Conservation (phyloP, 2,888 invertebrate species). For the Apotomis betuletana region DNA sequence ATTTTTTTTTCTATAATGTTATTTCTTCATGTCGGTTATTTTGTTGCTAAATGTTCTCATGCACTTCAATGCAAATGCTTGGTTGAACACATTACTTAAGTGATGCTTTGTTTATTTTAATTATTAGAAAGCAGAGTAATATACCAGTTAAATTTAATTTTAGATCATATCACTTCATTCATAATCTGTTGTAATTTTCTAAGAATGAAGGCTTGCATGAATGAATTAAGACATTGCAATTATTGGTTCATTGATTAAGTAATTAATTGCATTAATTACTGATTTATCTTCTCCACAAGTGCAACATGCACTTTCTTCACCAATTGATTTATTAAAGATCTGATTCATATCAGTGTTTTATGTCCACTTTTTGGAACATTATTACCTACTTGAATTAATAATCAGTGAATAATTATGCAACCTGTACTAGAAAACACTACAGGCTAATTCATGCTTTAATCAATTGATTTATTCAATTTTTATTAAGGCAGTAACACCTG, state of each 20-base stretch:
- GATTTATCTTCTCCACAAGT: slow-evolving; percentile 9
- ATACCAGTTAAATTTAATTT: too few species aligned
- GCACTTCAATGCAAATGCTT: not conserved
- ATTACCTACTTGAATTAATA: not conserved
- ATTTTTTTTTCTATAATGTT: not conserved
- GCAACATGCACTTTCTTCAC: too few species aligned
- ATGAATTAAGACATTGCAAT: slow-evolving; percentile 11
- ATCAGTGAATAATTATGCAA: too few species aligned
- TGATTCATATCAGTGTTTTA: slow-evolving; percentile 2
- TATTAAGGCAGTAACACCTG: too few species aligned
- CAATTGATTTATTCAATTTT: too few species aligned
- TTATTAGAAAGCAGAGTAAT: too few species aligned
- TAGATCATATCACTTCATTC: not conserved
- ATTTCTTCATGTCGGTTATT: not conserved
- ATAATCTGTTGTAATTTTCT: not conserved
- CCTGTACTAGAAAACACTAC: too few species aligned
- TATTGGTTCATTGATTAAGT: slow-evolving; percentile 17
- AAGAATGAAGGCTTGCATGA: slow-evolving; percentile 14
- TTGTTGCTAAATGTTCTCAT: not conserved
- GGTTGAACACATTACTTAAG: not conserved
- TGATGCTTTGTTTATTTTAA: not conserved
- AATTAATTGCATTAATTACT: slow-evolving; percentile 15
- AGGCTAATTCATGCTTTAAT: too few species aligned
- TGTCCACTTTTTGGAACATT: slow-evolving; percentile 7
- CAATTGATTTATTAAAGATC: not conserved